A percentile compares a stretch with the other conserved stretches of the same genome.
These are phyloP conservation scores for Psilanteris sp. DNA, from an alignment of 1,140 invertebrate species.

Conservation along the genomic window DNA sequence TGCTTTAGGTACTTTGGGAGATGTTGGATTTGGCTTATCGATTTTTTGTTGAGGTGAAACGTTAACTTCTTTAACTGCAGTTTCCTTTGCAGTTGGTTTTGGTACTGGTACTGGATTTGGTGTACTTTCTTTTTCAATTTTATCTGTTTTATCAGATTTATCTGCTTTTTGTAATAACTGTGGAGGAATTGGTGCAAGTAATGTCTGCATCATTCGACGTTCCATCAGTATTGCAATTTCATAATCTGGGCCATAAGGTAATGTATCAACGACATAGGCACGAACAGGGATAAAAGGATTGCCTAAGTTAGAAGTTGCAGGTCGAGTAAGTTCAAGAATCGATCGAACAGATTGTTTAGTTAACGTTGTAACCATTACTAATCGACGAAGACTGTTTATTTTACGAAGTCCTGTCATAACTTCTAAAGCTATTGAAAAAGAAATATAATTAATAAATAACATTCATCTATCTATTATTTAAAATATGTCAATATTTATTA, in stretches of 20 bases:
- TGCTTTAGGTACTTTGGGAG: slow-evolving; percentile 1
- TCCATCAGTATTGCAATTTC: slow-evolving; percentile 77
- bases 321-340: slow-evolving; percentile 76
- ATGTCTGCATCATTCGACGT: slow-evolving; percentile 69
- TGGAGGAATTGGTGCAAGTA: slow-evolving; percentile 49
- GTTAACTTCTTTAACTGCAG: neutral
- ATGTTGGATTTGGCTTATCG: neutral
- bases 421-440: slow-evolving; percentile 69
- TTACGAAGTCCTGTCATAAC: slow-evolving; percentile 73
- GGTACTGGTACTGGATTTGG: neutral
- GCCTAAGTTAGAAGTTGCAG: slow-evolving; percentile 65
- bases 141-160: slow-evolving; percentile 33
- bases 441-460: no score
- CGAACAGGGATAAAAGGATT: slow-evolving; percentile 75
- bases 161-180: slow-evolving; percentile 28
- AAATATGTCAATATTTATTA: no score
- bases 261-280: slow-evolving; percentile 75
- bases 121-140: slow-evolving; percentile 10
- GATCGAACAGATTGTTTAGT: slow-evolving; percentile 77
- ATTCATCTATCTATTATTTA: no score
- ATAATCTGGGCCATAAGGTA: slow-evolving; percentile 73
- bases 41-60: neutral
- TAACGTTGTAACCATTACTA: slow-evolving; percentile 77
- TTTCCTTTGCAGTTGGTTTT: neutral
- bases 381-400: slow-evolving; percentile 70